Evolutionary conservation across 2,888 invertebrate genomes (phyloP).

Genomic region (Ischnura elegans): DNA sequence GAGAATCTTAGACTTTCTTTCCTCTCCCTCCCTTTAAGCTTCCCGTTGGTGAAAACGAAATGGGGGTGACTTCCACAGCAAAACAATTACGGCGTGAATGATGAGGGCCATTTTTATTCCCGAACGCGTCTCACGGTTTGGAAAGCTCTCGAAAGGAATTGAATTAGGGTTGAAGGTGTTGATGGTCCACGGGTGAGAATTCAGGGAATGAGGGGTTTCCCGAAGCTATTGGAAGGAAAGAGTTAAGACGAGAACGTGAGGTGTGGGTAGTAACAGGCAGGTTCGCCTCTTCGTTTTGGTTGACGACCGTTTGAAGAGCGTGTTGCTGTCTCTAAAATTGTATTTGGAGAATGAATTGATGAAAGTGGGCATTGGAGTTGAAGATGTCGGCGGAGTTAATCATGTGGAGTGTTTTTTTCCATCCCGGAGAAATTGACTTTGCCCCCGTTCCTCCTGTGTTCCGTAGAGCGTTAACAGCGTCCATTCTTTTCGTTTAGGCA

Average conservation of each 20-base stretch:
- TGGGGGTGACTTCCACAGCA: neutral
- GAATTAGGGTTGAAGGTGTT: conserved; percentile 11
- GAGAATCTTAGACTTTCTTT: neutral
- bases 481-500: too few relatives aligned
- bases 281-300: neutral
- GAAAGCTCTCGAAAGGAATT: conserved; percentile 9
- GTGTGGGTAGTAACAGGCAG: too few relatives aligned
- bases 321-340: neutral
- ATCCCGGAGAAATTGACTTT: neutral
- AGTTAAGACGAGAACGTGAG: neutral
- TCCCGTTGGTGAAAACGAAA: neutral
- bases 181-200: conserved; percentile 10
- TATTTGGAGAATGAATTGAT: conserved; percentile 14
- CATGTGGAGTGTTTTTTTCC: neutral
- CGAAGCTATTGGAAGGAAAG: neutral
- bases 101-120: conserved; percentile 9
- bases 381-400: neutral
- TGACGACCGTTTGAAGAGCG: neutral
- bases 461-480: neutral
- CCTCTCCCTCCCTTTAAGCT: neutral
- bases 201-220: neutral
- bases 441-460: neutral
- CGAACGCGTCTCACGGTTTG: conserved; percentile 7
- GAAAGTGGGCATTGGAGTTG: neutral
- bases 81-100: conserved; percentile 8